A percentile compares a stretch with the other conserved stretches of the same genome.
Conservation (phyloP, 2,113 vertebrate species). For the Corydoras sp. region DNA sequence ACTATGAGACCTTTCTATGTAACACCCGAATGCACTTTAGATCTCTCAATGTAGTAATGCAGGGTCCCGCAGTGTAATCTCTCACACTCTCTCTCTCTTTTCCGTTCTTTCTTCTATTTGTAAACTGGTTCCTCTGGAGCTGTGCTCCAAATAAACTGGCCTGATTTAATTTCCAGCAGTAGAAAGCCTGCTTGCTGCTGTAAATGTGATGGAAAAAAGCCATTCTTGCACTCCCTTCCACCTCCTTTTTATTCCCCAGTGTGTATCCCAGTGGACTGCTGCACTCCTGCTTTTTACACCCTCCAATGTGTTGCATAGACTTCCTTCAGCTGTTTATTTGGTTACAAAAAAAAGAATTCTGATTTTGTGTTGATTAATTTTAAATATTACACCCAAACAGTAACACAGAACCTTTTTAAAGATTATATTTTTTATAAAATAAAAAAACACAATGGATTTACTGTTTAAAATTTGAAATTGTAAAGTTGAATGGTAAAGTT, state of each 20-base stretch:
- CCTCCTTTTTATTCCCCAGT: not conserved
- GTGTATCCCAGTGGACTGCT: constrained; percentile 6
- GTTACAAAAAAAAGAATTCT: too few relatives aligned
- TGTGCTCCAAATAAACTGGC: constrained; percentile 33
- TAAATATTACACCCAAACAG: too few relatives aligned
- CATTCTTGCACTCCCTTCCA: not conserved
- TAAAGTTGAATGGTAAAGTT: too few relatives aligned
- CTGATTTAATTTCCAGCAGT: constrained; percentile 50
- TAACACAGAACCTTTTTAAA: too few relatives aligned
- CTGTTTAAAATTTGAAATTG: too few relatives aligned
- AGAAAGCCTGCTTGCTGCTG: not conserved
- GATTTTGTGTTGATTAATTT: too few relatives aligned
- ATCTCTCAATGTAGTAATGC: not conserved
- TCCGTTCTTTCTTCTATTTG: constrained; percentile 44
- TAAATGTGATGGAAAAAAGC: not conserved
- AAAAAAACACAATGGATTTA: too few relatives aligned
- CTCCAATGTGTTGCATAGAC: too few relatives aligned
- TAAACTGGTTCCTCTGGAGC: constrained; percentile 44
- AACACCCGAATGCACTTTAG: not conserved
- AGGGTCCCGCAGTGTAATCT: constrained; percentile 8
- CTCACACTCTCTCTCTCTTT: constrained; percentile 37
- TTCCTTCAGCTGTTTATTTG: too few relatives aligned
- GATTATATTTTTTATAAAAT: too few relatives aligned
- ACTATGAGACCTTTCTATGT: not conserved
- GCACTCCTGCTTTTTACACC: not conserved